Base-by-base conservation (phyloP, 2,113 vertebrate species). In the Eurypyga helias region DNA sequence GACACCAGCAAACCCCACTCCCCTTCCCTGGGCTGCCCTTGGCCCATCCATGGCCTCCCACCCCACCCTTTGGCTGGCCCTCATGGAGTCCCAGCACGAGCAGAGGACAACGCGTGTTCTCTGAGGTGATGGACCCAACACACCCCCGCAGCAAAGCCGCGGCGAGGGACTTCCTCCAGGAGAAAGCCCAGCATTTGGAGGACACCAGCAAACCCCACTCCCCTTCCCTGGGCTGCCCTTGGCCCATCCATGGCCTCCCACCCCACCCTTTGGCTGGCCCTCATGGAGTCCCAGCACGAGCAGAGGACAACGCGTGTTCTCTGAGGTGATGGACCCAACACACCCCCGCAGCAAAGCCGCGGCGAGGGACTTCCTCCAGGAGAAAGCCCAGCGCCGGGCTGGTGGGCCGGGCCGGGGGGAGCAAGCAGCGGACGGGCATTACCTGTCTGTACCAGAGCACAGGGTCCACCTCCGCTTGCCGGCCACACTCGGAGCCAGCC, bases 381-480 rank as follows among this genome's bases (percentile, higher is more conserved):
- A 89, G 66, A 48, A 92, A 73, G 75, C 48, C 54, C 70, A 31
- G 15, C 3, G 5, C 60, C 1, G 3, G 29, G 66, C 60, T 16
- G 24, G 29, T 0, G 0, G 66, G 45, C 72, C 60, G 60, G 29
- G 54, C 48, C 0, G 5, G 43, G n/a, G n/a, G n/a, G n/a, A n/a
- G 46, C 1, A 6, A 64, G 45, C 28, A 76, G 98, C 2, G 3
- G 10, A 26, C 1, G 5, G 28, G n/a, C 36, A 79, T 99, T 99
- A 99, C 99, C 99, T 99, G 99, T 99, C 99, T 98, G 98, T 99
- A 99, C 99, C 99, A 99, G 95, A 99, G 98, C 61, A 99, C 98
- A 25, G 99, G 99, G 90, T 99, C 99, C 98, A 99, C 98, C 75
- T 99, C 99, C 0, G 98, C 94, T 94, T 98, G 99, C 60, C 99